These are phyloP conservation scores for Pseudopipra pipra DNA, from an alignment of 2,113 vertebrate species.

Conservation along the genomic window DNA sequence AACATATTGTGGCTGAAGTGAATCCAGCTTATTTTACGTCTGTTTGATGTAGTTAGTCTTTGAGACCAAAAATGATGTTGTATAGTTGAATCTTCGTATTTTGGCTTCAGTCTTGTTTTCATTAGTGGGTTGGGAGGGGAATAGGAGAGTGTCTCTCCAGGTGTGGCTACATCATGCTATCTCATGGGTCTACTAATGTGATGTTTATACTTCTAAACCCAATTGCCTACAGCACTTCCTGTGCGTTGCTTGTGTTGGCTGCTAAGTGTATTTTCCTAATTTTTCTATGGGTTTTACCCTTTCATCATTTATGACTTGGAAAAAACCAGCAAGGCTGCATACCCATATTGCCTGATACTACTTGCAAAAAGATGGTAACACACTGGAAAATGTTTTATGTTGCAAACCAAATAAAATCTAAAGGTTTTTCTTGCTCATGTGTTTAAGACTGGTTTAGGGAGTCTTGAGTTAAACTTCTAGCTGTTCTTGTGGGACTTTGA, in stretches of 20 bases:
- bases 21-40: slow-evolving; percentile 44
- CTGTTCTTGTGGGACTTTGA: neutral
- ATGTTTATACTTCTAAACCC: slow-evolving; percentile 76
- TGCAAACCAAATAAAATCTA: neutral
- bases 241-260: slow-evolving; percentile 86
- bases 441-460: neutral
- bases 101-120: slow-evolving; percentile 71
- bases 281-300: slow-evolving; percentile 81
- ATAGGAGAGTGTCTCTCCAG: slow-evolving; percentile 73
- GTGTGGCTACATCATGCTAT: slow-evolving; percentile 72
- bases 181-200: slow-evolving; percentile 78
- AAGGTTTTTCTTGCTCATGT: neutral
- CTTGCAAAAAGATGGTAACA: slow-evolving; percentile 44
- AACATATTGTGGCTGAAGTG: slow-evolving; percentile 57
- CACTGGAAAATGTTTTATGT: slow-evolving; percentile 37
- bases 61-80: slow-evolving; percentile 52
- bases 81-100: slow-evolving; percentile 47
- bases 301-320: slow-evolving; percentile 82
- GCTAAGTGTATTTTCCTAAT: slow-evolving; percentile 76
- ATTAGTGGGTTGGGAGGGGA: slow-evolving; percentile 61
- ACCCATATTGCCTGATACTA: slow-evolving; percentile 43
- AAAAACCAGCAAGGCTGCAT: slow-evolving; percentile 47
- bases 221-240: slow-evolving; percentile 87
- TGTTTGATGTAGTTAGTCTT: slow-evolving; percentile 54
- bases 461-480: neutral